Evolutionary conservation across 2,113 vertebrate genomes (phyloP), one percentile per base, ranked within the genome.

Genomic region (Zosterops hypoxanthus): DNA sequence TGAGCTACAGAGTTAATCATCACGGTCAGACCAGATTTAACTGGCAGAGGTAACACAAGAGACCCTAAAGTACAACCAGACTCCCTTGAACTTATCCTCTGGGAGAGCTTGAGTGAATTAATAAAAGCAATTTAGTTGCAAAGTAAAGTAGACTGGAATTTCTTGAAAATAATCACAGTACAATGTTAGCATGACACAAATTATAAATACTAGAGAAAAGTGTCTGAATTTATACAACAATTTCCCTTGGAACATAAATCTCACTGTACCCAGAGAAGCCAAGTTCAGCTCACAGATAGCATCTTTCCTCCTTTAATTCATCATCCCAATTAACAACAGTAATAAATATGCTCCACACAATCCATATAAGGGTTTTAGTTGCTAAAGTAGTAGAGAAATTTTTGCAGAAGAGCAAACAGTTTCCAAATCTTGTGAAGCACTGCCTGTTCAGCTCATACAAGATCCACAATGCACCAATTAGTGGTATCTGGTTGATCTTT

Each of bases 91-190:
- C 73, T 96, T 65, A 93, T 59, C 41, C 64, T 84, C 39, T 91
- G 71, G n/a, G 19, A 68, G 8, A 73, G 9, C 4, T 57, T 79
- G 15, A 2, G 22, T 71, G 31, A 93, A 91, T 89, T 93, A 96
- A 47, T 93, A 96, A 68, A 96, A 93, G 8, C 19, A 69, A 5
- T 59, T 96, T 64, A 95, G 61, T 36, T 70, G 88, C 5, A 93
- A 92, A 28, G 46, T 92, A 73, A 95, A 86, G 82, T 65, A 97
- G 60, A 64, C 31, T n/a, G 10, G 7, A 22, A 15, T 80, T 86
- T 76, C 86, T 96, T 93, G 91, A 65, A 96, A 96, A 96, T 39
- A 55, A 55, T 86, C 83, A 85, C 33, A 79, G 20, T 5, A 63
- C 17, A 4, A 2, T 26, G 0, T 33, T 28, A 44, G 46, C 0